Percentiles rank a stretch among this genome's conserved stretches.
Conservation (phyloP, 2,797 vertebrate genomes). For the Acipenser ruthenus region DNA sequence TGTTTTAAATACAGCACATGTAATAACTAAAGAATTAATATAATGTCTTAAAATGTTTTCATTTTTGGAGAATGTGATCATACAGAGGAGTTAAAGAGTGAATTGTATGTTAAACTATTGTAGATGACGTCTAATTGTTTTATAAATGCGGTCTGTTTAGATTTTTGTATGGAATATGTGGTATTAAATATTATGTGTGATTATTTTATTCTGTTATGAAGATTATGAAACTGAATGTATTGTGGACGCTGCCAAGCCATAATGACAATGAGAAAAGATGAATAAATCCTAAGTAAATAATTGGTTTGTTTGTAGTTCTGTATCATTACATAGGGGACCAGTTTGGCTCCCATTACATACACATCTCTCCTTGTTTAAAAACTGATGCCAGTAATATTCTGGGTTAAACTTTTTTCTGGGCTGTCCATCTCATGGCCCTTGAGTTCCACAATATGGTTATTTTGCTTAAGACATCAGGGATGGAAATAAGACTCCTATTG, state of each 20-base stretch:
- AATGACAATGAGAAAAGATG: conserved; percentile 45
- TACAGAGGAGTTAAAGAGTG: conserved; percentile 32
- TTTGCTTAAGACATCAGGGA: too few relatives aligned
- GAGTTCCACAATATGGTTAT: too few relatives aligned
- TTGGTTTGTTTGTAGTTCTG: too few relatives aligned
- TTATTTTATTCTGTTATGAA: conserved; percentile 47
- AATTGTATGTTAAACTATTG: conserved; percentile 41
- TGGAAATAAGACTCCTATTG: too few relatives aligned
- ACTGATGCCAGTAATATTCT: too few relatives aligned
- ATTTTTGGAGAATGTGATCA: conserved; percentile 54
- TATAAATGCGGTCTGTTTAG: conserved; percentile 53
- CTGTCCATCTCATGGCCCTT: too few relatives aligned
- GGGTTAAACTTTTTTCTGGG: too few relatives aligned
- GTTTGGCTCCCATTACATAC: too few relatives aligned
- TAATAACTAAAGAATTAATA: conserved; percentile 42
- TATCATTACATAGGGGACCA: too few relatives aligned
- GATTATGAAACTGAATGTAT: conserved; percentile 60
- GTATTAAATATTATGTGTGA: conserved; percentile 55
- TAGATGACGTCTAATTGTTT: conserved; percentile 62
- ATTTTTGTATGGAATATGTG: conserved; percentile 62
- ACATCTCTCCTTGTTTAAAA: too few relatives aligned
- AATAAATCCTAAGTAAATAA: conserved; percentile 28
- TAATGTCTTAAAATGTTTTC: conserved; percentile 57
- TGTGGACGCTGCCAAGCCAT: conserved; percentile 48
- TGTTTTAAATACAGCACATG: conserved; percentile 59